A percentile compares a stretch with the other conserved stretches of the same genome.
Conservation (phyloP, 92 coral and sea anemone species). For the Paragorgia papillata region DNA sequence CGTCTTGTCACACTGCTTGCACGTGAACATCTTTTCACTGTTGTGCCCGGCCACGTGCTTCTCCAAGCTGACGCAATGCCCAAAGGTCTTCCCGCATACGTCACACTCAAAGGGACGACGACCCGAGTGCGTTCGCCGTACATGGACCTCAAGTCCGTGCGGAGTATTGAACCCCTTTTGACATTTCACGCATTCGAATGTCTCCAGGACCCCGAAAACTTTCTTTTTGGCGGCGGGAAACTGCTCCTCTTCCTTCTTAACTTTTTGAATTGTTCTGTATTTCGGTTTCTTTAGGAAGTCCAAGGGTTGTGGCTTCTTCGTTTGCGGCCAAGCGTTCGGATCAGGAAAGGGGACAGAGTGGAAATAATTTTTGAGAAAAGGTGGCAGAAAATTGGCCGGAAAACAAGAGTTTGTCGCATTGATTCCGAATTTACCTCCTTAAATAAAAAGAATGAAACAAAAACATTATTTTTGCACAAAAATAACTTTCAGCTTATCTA, state of each 20-base stretch:
- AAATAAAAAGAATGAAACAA: neutral
- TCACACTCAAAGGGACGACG: conserved; percentile 80
- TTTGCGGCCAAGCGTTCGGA: neutral
- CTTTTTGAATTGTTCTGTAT: neutral
- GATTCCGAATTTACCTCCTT: neutral
- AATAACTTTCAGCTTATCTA: too few relatives aligned
- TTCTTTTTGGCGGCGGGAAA: neutral
- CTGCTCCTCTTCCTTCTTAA: neutral
- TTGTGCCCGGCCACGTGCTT: conserved; percentile 84
- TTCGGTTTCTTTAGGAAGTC: neutral
- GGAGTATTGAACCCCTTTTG: conserved; percentile 87
- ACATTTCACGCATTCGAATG: conserved; percentile 86
- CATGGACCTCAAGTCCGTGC: conserved; percentile 96
- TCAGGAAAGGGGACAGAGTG: neutral
- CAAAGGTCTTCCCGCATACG: conserved; percentile 81
- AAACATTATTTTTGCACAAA: too few relatives aligned
- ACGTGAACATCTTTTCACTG: conserved; percentile 72
- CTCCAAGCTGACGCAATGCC: conserved; percentile 85
- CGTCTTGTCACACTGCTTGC: conserved; percentile 81
- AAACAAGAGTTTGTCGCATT: neutral
- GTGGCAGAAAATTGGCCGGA: conserved; percentile 1
- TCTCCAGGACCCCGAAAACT: conserved; percentile 22
- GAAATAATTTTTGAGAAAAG: neutral
- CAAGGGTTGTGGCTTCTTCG: neutral
- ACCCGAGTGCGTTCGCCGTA: conserved; percentile 82